Evolutionary conservation across 37 sponge, comb jelly and placozoan genomes (phyloP).

Genomic region (Chondrilla cf. caribensis): DNA sequence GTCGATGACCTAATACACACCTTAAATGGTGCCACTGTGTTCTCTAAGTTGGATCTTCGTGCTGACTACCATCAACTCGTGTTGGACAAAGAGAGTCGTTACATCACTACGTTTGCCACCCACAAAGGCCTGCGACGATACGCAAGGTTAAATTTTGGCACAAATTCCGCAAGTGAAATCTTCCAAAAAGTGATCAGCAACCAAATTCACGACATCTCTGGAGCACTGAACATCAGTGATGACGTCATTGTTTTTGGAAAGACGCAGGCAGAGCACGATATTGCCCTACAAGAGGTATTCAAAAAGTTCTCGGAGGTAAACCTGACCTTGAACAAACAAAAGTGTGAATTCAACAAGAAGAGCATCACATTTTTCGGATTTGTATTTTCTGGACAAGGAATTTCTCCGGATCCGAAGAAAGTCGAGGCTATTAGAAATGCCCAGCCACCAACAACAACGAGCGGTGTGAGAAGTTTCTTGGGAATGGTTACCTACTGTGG

Average conservation of each 20-base stretch:
- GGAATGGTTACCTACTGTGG: conserved; percentile 33
- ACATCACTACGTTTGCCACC: conserved; percentile 52
- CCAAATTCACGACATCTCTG: too few species aligned
- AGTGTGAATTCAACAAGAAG: conserved; percentile 25
- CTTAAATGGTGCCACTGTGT: conserved; percentile 30
- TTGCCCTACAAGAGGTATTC: background rate
- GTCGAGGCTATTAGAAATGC: background rate
- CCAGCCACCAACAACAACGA: background rate
- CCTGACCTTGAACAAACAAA: conserved; percentile 32
- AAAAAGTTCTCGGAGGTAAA: background rate
- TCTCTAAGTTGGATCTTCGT: conserved; percentile 34
- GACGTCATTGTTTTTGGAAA: conserved; percentile 37
- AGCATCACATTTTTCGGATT: conserved; percentile 28
- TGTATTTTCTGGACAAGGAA: conserved; percentile 12
- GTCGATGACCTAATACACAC: conserved; percentile 32
- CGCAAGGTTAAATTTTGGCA: conserved; percentile 36
- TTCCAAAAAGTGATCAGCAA: conserved; percentile 34
- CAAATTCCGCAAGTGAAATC: conserved; percentile 41
- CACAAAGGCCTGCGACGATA: conserved; percentile 37
- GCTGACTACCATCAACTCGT: conserved; percentile 37
- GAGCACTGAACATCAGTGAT: too few species aligned
- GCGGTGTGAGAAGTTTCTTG: conserved; percentile 19
- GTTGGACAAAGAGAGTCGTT: conserved; percentile 23
- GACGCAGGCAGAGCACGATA: conserved; percentile 22
- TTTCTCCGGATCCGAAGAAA: conserved; percentile 31